These are phyloP conservation scores for Brachynemurus nebulosus DNA, from an alignment of 2,888 invertebrate genomes.

Conservation along the genomic window DNA sequence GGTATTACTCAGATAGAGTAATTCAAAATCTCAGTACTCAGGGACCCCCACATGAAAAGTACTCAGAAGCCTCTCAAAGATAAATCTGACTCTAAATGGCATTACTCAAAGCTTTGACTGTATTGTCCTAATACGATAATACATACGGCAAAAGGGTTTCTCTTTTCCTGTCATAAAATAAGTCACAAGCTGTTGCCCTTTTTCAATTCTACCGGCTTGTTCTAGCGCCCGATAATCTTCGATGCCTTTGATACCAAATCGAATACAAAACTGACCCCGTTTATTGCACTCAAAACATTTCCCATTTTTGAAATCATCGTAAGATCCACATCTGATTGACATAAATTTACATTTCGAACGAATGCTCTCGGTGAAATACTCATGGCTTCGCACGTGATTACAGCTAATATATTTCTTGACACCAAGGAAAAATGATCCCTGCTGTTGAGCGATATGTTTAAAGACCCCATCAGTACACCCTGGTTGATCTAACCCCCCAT, in stretches of 20 bases:
- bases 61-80: too few relatives aligned
- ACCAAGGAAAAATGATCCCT: constrained; percentile 37
- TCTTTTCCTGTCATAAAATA: constrained; percentile 58
- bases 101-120: too few relatives aligned
- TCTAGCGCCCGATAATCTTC: constrained; percentile 38
- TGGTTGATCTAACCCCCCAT: constrained; percentile 72
- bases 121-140: not conserved
- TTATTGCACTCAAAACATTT: constrained; percentile 55
- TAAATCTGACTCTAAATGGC: too few relatives aligned
- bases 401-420: constrained; percentile 64
- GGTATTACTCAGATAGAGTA: too few relatives aligned
- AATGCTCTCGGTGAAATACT: constrained; percentile 74
- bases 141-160: constrained; percentile 67
- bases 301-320: constrained; percentile 55
- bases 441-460: constrained; percentile 47
- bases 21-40: too few relatives aligned
- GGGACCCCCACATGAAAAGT: too few relatives aligned
- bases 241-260: constrained; percentile 50
- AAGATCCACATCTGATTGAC: constrained; percentile 65
- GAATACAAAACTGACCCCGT: constrained; percentile 50
- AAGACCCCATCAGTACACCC: constrained; percentile 46
- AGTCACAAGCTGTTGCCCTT: constrained; percentile 41
- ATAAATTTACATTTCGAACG: constrained; percentile 61
- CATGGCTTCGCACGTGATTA: constrained; percentile 74
- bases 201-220: constrained; percentile 31